Evolutionary conservation across 2,888 invertebrate genomes (phyloP), one percentile per base, ranked within the genome.

Genomic region (Agonum fuliginosum): DNA sequence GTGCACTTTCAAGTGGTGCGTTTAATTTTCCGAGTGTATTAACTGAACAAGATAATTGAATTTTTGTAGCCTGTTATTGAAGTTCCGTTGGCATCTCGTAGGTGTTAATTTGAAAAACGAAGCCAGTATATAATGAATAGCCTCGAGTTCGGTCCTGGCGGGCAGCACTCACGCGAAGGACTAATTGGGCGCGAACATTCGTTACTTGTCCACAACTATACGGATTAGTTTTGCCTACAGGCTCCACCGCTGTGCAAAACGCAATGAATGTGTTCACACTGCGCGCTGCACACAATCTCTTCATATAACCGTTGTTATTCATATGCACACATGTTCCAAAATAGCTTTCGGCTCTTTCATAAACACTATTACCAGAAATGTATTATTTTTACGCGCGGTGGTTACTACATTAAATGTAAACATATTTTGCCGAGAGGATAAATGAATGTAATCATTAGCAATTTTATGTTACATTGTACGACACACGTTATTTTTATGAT

Each of bases 301-400:
- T 48, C 54, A 58, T 58, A 17, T 58, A 58, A 27, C 24, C 54
- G 54, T 58, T 58, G 54, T 58, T 58, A 58, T 58, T 58, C 27
- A 58, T 58, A 58, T 27, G 14, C 54, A 58, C 27, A 58, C 54
- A 58, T 58, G 54, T 58, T 58, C 54, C 54, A 58, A 58, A 58
- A 58, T 58, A 58, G 54, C 54, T 58, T 58, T 58, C 54, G 54
- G 54, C 54, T 58, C 54, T 58, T 58, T 27, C 54, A 58, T 58
- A 58, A 58, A 58, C 27, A 27, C 24, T 58, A 58, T 58, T 58
- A 58, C 12, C 54, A 58, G 54, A 12, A 58, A 58, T 58, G 54
- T 58, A 58, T 58, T 54, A 54, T 58, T 58, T 58, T 58, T 58
- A 27, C 54, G 27, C 54, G 27, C 54, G 27, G 17, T 58, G 14